A percentile compares a stretch with the other conserved stretches of the same genome.
Evolutionary conservation across 2,797 vertebrate species (phyloP).

Genomic region (Choloepus didactylus): DNA sequence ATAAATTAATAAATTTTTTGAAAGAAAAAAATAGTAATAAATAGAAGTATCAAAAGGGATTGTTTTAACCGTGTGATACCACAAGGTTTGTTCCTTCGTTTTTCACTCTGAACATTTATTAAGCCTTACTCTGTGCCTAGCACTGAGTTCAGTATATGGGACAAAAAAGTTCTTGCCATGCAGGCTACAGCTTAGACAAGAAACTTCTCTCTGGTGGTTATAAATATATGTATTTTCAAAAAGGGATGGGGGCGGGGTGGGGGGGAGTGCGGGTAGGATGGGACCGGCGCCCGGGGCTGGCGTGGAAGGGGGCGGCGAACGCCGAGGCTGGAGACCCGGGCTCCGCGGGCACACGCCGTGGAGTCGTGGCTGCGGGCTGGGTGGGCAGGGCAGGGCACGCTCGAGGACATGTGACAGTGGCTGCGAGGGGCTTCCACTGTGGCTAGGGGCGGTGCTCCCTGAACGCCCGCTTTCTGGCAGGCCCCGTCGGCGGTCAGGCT

Average conservation of each 20-base stretch:
- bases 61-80: neutral
- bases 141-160: neutral
- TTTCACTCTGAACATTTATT: neutral
- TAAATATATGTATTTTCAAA: neutral
- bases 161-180: conserved; percentile 20
- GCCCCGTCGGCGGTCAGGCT: conserved; percentile 27
- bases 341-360: neutral
- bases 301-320: neutral
- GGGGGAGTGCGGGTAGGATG: conserved; percentile 48
- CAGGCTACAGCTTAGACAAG: neutral
- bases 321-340: neutral
- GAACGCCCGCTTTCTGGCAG: conserved; percentile 56
- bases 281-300: neutral
- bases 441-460: neutral
- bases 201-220: neutral
- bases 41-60: conserved; percentile 1
- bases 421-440: neutral
- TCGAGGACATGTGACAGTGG: conserved; percentile 49
- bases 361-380: neutral
- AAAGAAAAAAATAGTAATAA: neutral
- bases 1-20: neutral
- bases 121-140: neutral
- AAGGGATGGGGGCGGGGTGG: neutral
- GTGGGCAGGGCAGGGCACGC: too few species aligned
- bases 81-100: conserved; percentile 9